These are phyloP conservation scores for Nylanderia fulva DNA, from an alignment of 1,140 invertebrate genomes.

Conservation along the genomic window DNA sequence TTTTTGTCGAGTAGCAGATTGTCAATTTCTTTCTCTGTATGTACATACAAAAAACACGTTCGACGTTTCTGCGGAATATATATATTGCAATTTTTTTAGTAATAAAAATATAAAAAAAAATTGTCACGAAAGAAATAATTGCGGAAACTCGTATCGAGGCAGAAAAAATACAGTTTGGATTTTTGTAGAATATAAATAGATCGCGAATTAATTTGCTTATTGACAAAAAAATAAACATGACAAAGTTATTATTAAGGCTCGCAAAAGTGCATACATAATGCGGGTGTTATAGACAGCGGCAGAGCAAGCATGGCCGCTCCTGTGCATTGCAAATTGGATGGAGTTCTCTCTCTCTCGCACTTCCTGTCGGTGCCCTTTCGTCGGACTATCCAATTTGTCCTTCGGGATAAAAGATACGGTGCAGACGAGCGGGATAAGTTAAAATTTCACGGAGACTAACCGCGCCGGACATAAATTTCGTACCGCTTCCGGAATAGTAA, in stretches of 20 bases:
- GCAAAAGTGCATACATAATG: constrained; percentile 21
- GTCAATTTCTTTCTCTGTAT: constrained; percentile 8
- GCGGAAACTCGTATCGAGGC: background rate
- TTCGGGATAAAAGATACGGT: constrained; percentile 59
- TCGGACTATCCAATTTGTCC: constrained; percentile 72
- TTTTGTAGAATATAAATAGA: constrained; percentile 15
- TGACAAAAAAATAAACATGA: constrained; percentile 8
- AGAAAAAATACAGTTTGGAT: background rate
- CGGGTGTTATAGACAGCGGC: constrained; percentile 23
- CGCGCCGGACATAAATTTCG: constrained; percentile 49
- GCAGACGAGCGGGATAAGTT: constrained; percentile 60
- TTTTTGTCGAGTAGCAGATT: constrained; percentile 19
- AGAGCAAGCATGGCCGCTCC: constrained; percentile 34
- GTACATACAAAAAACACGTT: background rate
- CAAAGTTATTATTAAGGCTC: constrained; percentile 42
- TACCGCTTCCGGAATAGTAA: constrained; percentile 48
- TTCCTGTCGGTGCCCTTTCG: constrained; percentile 50
- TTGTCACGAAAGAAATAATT: constrained; percentile 1
- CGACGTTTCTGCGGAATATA: background rate
- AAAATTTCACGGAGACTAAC: constrained; percentile 62
- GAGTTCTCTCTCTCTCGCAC: constrained; percentile 39
- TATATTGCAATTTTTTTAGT: background rate
- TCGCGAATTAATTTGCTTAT: background rate
- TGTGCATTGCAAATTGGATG: constrained; percentile 74
- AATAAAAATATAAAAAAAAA: background rate